Percentiles rank a stretch among this genome's conserved stretches.
Conservation (phyloP, 2,113 vertebrate genomes). For the Gambusia holbrooki region DNA sequence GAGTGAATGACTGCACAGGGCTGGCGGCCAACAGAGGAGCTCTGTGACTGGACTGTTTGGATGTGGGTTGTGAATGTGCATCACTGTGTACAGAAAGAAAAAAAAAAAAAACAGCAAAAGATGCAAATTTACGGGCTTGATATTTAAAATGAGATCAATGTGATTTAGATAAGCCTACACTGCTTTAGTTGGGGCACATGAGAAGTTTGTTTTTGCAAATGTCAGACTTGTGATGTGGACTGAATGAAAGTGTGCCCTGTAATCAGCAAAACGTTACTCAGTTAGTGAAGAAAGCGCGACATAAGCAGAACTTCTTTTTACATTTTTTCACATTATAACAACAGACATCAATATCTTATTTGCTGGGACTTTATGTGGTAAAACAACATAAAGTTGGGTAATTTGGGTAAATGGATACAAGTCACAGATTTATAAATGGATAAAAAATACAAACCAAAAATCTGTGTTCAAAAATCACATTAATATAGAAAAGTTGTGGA, state of each 20-base stretch:
- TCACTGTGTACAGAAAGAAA: not conserved
- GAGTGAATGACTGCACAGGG: slow-evolving; percentile 3
- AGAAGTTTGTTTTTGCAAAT: not conserved
- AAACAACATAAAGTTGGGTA: not conserved
- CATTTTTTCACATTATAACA: not conserved
- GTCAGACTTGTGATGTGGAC: not conserved
- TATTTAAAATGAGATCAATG: not conserved
- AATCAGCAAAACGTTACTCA: too few relatives aligned
- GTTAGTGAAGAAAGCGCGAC: too few relatives aligned
- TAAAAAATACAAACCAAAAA: too few relatives aligned
- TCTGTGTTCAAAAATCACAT: too few relatives aligned
- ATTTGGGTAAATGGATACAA: not conserved
- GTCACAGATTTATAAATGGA: too few relatives aligned
- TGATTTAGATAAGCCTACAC: not conserved
- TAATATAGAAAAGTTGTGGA: too few relatives aligned
- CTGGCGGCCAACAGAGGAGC: slow-evolving; percentile 1
- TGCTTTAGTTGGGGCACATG: not conserved
- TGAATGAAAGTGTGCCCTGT: not conserved
- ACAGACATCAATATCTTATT: too few relatives aligned
- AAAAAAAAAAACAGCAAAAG: not conserved
- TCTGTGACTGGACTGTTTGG: not conserved
- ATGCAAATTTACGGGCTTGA: not conserved
- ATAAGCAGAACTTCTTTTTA: not conserved
- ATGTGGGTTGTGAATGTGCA: slow-evolving; percentile 9
- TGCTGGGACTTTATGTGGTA: too few relatives aligned